Base-by-base conservation (phyloP, 2,797 vertebrate genomes). In the Falco concolor region DNA sequence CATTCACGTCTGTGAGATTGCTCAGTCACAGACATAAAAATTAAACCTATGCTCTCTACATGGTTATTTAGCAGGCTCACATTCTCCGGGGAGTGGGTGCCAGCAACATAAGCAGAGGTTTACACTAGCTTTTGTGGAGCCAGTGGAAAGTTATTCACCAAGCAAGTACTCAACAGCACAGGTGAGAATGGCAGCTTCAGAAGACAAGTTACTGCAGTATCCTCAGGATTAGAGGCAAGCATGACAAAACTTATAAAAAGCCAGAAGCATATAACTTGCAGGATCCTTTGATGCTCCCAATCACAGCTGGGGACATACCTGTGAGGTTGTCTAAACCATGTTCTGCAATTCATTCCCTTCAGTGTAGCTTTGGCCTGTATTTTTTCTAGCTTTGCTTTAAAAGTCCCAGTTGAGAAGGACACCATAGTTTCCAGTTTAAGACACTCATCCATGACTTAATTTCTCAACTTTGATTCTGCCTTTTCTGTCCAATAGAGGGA, bases 221-320 rank as follows among this genome's bases (percentile, higher is more conserved):
- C 30, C 21, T 57, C 30, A 63, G 68, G 27, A 34, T 10, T 23
- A 52, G 24, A 74, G 36, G 36, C 8, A 64, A 60, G n/a, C 13
- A 6, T 7, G 49, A 15, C 2, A 20, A 28, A 81, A 45, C 3
- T 4, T 6, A 2, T 3, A 11, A 21, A 27, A 54, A 89, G 5
- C 10, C 13, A 70, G 49, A 67, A 68, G 6, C 7, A 6, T 24
- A 6, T 28, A 13, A 27, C 15, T 76, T 36, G 16, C 5, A 32
- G n/a, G 22, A 18, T 4, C n/a, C 68, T 49, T 21, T 34, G 24
- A 4, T 74, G 15, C 44, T 87, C 68, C 23, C 13, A 21, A 11
- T 40, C 16, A 9, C 0, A 1, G 2, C 0, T 57, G 27, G 13
- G 8, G 23, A 76, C 17, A 4, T 3, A 6, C 9, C 34, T 44